Conservation (phyloP, 1,140 invertebrate genomes). For the Cydia amplana region DNA sequence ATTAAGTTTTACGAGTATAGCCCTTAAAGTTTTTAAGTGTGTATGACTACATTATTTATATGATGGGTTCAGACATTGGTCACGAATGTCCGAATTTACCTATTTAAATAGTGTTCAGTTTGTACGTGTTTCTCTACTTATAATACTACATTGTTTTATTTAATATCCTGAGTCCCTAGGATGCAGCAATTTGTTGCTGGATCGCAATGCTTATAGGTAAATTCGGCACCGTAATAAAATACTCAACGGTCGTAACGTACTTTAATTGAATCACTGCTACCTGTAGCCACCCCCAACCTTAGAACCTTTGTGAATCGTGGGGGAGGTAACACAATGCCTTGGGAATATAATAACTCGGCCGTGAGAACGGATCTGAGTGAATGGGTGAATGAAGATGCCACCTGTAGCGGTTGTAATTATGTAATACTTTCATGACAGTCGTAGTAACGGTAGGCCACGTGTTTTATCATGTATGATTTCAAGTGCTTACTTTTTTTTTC, state of each 20-base stretch:
- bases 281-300: conserved; percentile 72
- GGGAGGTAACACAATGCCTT: conserved; percentile 57
- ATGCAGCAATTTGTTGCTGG: background rate
- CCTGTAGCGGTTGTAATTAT: conserved; percentile 57
- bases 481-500: background rate
- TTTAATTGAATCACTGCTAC: conserved; percentile 54
- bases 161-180: no score
- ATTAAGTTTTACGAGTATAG: no score
- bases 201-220: background rate
- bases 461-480: background rate
- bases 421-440: background rate
- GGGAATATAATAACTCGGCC: conserved; percentile 53
- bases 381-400: conserved; percentile 55
- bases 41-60: no score
- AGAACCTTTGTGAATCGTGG: conserved; percentile 54
- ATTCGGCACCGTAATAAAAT: conserved; percentile 31
- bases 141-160: no score
- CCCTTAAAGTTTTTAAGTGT: no score
- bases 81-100: no score
- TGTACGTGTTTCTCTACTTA: no score
- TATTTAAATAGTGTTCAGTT: no score
- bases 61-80: no score
- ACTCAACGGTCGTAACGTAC: conserved; percentile 69
- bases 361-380: conserved; percentile 62
- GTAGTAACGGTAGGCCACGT: conserved; percentile 13